Evolutionary conservation across 2,113 vertebrate species (phyloP).

Genomic region (Uropsilus gracilis): DNA sequence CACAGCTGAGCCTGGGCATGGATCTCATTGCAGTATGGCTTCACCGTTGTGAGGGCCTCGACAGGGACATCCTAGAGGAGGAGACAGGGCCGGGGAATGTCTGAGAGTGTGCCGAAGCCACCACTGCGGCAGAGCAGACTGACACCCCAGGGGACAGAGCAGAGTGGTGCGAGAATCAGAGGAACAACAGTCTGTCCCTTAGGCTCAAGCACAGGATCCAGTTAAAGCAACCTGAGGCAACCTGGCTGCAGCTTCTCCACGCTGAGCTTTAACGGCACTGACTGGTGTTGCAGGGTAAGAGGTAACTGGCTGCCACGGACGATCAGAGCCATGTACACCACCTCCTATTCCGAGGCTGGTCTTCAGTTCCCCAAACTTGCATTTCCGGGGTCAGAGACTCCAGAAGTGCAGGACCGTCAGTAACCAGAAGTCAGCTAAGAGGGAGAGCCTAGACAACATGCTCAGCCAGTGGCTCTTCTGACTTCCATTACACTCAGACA

Average conservation of each 20-base stretch:
- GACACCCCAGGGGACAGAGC: fast-evolving
- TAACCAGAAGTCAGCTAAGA: background rate
- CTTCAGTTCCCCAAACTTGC: background rate
- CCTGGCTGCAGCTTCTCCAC: background rate
- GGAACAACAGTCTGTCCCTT: background rate
- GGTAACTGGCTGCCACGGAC: background rate
- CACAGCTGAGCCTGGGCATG: conserved; percentile 98
- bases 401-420: background rate
- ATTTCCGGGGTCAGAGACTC: background rate
- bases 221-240: background rate
- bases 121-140: too few relatives aligned
- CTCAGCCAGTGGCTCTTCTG: background rate
- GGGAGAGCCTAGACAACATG: fast-evolving
- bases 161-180: background rate
- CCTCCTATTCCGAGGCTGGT: background rate
- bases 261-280: background rate
- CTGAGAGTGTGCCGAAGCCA: background rate
- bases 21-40: conserved; percentile 98
- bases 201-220: background rate
- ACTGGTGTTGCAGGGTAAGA: background rate
- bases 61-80: conserved; percentile 92
- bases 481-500: fast-evolving
- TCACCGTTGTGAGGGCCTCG: conserved; percentile 96
- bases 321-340: fast-evolving
- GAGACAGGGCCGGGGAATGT: background rate